Conservation (phyloP, 2,888 invertebrate genomes). For the Pseudeuparius sepicola region DNA sequence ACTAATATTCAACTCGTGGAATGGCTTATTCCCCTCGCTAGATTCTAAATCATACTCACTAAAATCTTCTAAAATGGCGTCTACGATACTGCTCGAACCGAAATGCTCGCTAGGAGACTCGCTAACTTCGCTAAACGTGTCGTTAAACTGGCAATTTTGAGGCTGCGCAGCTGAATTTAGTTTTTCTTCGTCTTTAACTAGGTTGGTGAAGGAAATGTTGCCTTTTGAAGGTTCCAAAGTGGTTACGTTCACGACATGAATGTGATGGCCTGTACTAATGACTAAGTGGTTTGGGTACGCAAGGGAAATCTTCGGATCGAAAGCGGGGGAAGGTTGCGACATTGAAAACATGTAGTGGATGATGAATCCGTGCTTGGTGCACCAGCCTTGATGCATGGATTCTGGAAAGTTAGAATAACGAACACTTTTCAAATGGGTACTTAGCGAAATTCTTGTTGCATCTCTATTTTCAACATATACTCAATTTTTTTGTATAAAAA, state of each 20-base stretch:
- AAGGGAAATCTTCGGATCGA: constrained; percentile 36
- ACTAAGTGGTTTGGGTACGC: constrained; percentile 39
- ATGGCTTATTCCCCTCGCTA: constrained; percentile 38
- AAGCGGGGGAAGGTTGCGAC: constrained; percentile 61
- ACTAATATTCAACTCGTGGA: constrained; percentile 40
- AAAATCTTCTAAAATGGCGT: constrained; percentile 39
- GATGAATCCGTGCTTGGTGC: constrained; percentile 82
- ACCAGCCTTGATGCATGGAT: constrained; percentile 41
- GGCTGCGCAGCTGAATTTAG: constrained; percentile 19
- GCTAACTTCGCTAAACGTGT: constrained; percentile 36
- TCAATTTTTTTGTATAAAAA: no score
- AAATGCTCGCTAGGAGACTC: constrained; percentile 37
- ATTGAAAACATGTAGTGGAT: constrained; percentile 87
- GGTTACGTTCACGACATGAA: constrained; percentile 37
- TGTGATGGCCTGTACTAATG: constrained; percentile 39
- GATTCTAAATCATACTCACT: constrained; percentile 40
- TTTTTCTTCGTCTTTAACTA: constrained; percentile 30
- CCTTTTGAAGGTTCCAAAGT: constrained; percentile 31
- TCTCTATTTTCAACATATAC: constrained; percentile 1
- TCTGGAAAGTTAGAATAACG: constrained; percentile 29
- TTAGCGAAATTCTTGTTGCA: no score
- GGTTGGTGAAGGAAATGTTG: constrained; percentile 24
- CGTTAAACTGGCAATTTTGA: constrained; percentile 25
- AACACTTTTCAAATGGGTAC: no score
- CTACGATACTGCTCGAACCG: constrained; percentile 34